Percentiles rank a stretch among this genome's conserved stretches.
These are phyloP conservation scores for Mesaphorura yosii DNA, from an alignment of 1,140 invertebrate genomes.

Conservation along the genomic window DNA sequence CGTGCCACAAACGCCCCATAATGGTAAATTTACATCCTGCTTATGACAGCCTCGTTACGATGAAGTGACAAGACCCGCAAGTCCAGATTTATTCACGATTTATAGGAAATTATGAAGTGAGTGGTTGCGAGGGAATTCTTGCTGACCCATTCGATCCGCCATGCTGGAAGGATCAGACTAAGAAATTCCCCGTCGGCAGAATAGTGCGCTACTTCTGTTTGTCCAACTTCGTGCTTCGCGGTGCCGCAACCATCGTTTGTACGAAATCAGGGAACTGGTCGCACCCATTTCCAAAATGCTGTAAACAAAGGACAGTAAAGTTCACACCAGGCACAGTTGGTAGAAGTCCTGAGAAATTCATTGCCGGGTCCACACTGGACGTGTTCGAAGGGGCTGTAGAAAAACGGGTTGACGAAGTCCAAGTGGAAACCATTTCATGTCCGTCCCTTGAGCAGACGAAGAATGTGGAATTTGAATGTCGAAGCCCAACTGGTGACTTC, in stretches of 20 bases:
- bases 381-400: constrained; percentile 15
- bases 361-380: not conserved
- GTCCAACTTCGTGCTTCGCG: constrained; percentile 7
- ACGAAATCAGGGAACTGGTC: constrained; percentile 14
- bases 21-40: constrained; percentile 16
- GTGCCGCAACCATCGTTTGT: constrained; percentile 3
- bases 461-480: constrained; percentile 23
- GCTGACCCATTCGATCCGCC: constrained; percentile 18
- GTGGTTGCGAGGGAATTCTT: constrained; percentile 15
- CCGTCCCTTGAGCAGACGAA: constrained; percentile 9
- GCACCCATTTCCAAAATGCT: constrained; percentile 17
- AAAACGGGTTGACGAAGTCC: not conserved
- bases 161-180: constrained; percentile 21
- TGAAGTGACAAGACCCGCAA: no score
- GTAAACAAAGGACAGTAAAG: not conserved
- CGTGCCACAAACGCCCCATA: constrained; percentile 17
- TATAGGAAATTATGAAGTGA: constrained; percentile 13
- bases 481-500: constrained; percentile 7
- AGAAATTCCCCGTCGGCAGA: constrained; percentile 16
- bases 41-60: no score
- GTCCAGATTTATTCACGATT: no score
- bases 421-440: constrained; percentile 11
- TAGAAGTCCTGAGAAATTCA: not conserved
- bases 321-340: not conserved
- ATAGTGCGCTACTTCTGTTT: constrained; percentile 19